Conservation (phyloP, 2,797 vertebrate genomes). For the Paramormyrops hopkinsi region DNA sequence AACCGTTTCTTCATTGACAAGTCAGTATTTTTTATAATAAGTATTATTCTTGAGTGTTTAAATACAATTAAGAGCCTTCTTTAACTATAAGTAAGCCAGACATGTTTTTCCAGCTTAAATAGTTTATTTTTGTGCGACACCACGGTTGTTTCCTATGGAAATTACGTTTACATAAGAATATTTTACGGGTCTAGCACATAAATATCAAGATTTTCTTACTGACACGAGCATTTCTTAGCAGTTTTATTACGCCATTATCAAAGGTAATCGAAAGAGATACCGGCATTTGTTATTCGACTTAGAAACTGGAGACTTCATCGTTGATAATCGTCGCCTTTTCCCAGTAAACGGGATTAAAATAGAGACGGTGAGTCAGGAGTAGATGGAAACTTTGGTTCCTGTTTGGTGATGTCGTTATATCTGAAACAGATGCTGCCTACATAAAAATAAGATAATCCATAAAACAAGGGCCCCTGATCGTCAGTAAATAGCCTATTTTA, state of each 20-base stretch:
- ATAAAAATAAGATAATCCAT: not conserved
- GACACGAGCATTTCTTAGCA: not conserved
- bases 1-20: not conserved
- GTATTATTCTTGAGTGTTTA: not conserved
- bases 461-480: not conserved
- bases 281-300: not conserved
- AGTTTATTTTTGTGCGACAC: not conserved
- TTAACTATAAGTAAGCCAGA: not conserved
- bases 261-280: not conserved
- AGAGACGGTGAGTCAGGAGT: not conserved
- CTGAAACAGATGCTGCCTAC: not conserved
- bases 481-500: not conserved
- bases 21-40: not conserved
- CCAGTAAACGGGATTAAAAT: not conserved
- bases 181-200: not conserved
- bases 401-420: not conserved
- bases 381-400: not conserved
- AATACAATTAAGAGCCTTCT: not conserved
- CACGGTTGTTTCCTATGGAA: not conserved
- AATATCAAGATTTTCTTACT: not conserved
- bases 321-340: not conserved
- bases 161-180: not conserved
- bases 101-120: not conserved
- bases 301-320: not conserved
- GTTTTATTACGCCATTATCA: not conserved